Percentiles rank a stretch among this genome's conserved stretches.
Evolutionary conservation across 2,113 vertebrate species (phyloP).

Genomic region (Gambusia affinis): DNA sequence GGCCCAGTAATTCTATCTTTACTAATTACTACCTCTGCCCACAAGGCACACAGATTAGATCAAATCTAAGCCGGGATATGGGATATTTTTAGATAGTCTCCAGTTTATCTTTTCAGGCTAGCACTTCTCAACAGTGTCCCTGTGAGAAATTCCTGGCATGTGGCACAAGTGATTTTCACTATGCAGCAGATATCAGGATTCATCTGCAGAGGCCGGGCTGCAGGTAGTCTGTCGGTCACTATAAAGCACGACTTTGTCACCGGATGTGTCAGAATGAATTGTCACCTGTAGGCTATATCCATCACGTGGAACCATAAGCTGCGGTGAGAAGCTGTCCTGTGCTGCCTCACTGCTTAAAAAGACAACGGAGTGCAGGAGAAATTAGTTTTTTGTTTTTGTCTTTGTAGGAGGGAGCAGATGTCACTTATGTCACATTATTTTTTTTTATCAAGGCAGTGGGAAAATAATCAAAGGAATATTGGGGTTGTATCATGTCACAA

Average conservation of each 20-base stretch:
- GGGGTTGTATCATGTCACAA: too few relatives aligned
- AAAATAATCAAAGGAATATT: not conserved
- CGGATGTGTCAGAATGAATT: conserved; percentile 62
- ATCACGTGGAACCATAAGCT: conserved; percentile 60
- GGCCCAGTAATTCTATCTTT: conserved; percentile 40
- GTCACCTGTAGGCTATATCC: conserved; percentile 59
- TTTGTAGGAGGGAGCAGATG: too few relatives aligned
- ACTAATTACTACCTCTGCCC: conserved; percentile 25
- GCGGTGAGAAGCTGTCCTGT: conserved; percentile 50
- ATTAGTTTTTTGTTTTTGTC: not conserved
- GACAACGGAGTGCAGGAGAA: not conserved
- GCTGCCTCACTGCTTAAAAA: conserved; percentile 17
- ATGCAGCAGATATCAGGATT: conserved; percentile 36
- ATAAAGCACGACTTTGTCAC: conserved; percentile 64
- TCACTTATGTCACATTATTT: too few relatives aligned
- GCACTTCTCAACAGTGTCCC: conserved; percentile 24
- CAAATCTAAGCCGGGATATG: conserved; percentile 12
- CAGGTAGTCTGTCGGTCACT: conserved; percentile 43
- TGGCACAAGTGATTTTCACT: conserved; percentile 48
- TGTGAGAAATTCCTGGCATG: conserved; percentile 21
- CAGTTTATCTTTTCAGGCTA: conserved; percentile 25
- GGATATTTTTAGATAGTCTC: conserved; percentile 39
- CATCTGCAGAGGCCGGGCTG: conserved; percentile 21
- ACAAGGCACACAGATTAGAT: conserved; percentile 29
- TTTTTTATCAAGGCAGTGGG: too few relatives aligned